Base-by-base conservation (phyloP, 2,888 invertebrate genomes). In the Rhagophthalmus giganteus region DNA sequence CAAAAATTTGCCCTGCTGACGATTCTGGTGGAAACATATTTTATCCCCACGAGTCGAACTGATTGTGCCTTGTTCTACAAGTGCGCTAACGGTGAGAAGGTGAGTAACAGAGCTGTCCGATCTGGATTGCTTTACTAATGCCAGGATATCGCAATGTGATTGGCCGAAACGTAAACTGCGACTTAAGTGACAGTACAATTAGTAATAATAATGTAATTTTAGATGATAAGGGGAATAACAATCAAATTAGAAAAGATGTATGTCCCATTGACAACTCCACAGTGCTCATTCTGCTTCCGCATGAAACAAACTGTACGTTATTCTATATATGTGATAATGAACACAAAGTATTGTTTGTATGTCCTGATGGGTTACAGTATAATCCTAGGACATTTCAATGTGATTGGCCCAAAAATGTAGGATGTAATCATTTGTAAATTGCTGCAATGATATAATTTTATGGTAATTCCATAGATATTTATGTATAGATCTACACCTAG, bases 21-120 rank as follows among this genome's bases (percentile, higher is more conserved):
- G 31, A 46, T 25, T 47, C 54, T 20, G 14, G 8, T 16, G 40
- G 32, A 40, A 33, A 45, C 8, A 44, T 28, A n/a, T 27, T 40
- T 2, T 40, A 13, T 9, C 49, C 56, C 5, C 59, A 56, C 14
- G 48, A 54, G 16, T 16, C 26, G 4, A 42, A 54, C 14, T n/a
- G n/a, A n/a, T n/a, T 61, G 61, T 33, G 27, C 40, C 1, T 39
- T 54, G 10, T 61, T 58, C 41, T 61, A 54, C 42, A 49, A 55
- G 12, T 61, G 61, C 35, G 47, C 45, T 13, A 41, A 55, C 24
- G 55, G 55, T 27, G 24, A 33, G 4, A 48, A 50, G 11, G 34
- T 59, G 4, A 11, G n/a, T n/a, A 52, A 1, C 27, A 48, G 25
- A 28, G 54, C 10, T 63, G 63, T 33, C 50, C 60, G n/a, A 11